Base-by-base conservation (phyloP, 2,797 vertebrate species). In the Gallinago stenura region DNA sequence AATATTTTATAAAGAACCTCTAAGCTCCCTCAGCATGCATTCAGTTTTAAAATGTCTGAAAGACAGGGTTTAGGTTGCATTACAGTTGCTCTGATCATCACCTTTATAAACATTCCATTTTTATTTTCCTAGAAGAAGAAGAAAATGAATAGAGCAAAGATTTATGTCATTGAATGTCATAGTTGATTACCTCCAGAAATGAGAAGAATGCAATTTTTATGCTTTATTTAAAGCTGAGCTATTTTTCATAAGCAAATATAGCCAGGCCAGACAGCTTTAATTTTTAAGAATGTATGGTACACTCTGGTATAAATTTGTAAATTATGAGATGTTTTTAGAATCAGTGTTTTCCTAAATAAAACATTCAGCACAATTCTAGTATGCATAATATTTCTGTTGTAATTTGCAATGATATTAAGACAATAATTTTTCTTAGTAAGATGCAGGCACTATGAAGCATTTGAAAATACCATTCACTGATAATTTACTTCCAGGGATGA, bases 201-300 rank as follows among this genome's bases (percentile, higher is more conserved):
- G 95, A 96, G 86, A 97, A 95, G 91, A 98, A 98, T 97, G 86
- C 78, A 97, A 96, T 98, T 97, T 98, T 98, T 98, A 98, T 97
- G 88, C 87, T 97, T 97, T 97, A 95, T 97, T 96, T 97, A 97
- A 98, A 97, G 95, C 89, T 53, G 87, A 95, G 84, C 77, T 96
- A 95, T 98, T 97, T 98, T 98, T 98, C 96, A 97, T 87, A 61
- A 89, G 81, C 64, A 96, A 96, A 97, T 95, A 91, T n/a, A 93
- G 46, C 76, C 87, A 85, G 91, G 54, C 51, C 73, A 93, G 96
- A 95, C 53, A 96, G 54, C 78, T 97, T 98, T 96, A 97, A 97
- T 97, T 98, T 98, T 97, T 97, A 95, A 97, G 88, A 97, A 97
- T 91, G 66, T 87, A 84, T 93, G 20, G 62, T 96, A 73, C 22